These are phyloP conservation scores for Mobula hypostoma DNA, from an alignment of 2,113 vertebrate species.

Conservation along the genomic window DNA sequence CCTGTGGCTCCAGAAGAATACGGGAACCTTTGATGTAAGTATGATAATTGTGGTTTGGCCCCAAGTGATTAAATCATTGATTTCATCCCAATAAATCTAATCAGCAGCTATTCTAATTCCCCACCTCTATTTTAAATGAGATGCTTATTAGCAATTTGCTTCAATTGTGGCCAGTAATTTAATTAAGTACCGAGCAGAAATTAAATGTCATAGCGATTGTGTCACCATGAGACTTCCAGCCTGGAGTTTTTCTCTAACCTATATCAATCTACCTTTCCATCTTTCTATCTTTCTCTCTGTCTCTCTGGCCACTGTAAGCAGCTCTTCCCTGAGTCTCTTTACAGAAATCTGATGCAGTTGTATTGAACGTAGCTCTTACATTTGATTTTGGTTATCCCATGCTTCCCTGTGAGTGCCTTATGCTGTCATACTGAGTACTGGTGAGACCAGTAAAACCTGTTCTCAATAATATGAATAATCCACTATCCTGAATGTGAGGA, in stretches of 20 bases:
- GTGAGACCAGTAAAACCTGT: background rate
- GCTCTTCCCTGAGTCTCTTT: background rate
- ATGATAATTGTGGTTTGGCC: background rate
- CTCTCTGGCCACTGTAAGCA: background rate
- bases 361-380: background rate
- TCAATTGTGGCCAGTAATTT: background rate
- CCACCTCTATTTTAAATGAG: background rate
- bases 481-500: background rate
- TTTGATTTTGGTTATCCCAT: too few species aligned
- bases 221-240: background rate
- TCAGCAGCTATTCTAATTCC: constrained; percentile 7
- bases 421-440: background rate
- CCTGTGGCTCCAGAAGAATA: too few species aligned
- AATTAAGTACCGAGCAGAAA: background rate
- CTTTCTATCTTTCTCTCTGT: background rate
- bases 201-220: background rate
- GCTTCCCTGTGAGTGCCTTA: background rate
- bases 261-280: background rate
- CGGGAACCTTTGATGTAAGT: background rate
- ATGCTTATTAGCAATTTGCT: constrained; percentile 10
- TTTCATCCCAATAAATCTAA: constrained; percentile 21
- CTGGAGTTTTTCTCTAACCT: background rate
- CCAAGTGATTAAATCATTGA: background rate
- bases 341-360: background rate
- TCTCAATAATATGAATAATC: background rate